phyloP scores from a whole-genome alignment of 2,797 vertebrate species.

The Crypturellus tataupa region DNA sequence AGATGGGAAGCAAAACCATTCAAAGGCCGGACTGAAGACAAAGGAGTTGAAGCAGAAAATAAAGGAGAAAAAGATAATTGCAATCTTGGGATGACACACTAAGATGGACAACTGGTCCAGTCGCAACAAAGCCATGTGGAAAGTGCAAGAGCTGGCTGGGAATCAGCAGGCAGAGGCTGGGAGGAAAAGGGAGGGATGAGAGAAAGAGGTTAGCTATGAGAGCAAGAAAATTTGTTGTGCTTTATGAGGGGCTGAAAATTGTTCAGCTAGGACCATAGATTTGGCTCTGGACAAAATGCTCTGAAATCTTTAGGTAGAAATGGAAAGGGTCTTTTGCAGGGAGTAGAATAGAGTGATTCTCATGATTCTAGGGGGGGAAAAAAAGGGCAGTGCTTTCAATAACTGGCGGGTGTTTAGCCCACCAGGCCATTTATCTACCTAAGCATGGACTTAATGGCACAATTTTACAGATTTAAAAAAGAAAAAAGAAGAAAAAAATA shows the following conservation, averaged over 20 bases:
- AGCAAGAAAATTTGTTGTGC: background rate
- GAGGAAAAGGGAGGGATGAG: background rate
- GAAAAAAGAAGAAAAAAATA: background rate
- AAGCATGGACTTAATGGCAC: background rate
- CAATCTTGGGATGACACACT: background rate
- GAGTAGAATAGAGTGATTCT: background rate
- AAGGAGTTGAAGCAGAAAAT: background rate
- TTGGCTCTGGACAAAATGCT: background rate
- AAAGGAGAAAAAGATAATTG: slow-evolving; percentile 4
- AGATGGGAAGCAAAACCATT: background rate
- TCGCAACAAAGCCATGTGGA: background rate
- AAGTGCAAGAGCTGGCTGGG: background rate
- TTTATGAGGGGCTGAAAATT: background rate
- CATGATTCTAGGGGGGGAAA: background rate
- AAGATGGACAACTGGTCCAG: background rate
- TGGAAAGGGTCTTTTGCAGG: background rate
- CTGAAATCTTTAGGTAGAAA: background rate
- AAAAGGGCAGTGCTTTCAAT: background rate
- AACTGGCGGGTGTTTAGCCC: background rate
- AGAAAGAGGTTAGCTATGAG: background rate
- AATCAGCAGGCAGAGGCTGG: background rate
- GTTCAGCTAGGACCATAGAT: background rate
- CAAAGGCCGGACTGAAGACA: background rate
- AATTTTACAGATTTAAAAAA: background rate
- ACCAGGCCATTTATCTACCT: background rate